Conservation (phyloP, 2,888 invertebrate genomes). For the Ptychoptera contaminata region DNA sequence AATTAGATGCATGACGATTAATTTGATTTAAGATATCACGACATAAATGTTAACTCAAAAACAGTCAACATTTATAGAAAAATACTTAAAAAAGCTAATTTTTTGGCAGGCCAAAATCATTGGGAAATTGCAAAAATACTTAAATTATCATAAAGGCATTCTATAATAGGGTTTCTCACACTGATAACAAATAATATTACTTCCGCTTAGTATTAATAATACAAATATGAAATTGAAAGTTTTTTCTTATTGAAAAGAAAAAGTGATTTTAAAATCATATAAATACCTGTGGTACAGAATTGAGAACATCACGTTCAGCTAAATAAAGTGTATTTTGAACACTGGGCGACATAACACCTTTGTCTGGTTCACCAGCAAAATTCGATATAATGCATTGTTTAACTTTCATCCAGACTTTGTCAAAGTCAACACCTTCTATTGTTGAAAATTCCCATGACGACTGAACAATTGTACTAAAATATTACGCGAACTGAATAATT, state of each 20-base stretch:
- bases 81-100: too few species aligned
- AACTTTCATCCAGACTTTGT: slow-evolving; percentile 51
- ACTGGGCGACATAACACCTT: slow-evolving; percentile 58
- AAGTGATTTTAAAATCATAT: background rate
- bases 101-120: too few species aligned
- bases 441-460: slow-evolving; percentile 59
- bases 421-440: slow-evolving; percentile 47
- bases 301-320: slow-evolving; percentile 49
- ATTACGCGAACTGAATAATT: background rate
- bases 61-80: too few species aligned
- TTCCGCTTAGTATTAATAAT: too few species aligned
- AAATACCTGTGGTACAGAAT: slow-evolving; percentile 49
- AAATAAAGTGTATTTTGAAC: slow-evolving; percentile 66
- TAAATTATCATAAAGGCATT: too few species aligned
- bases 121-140: too few species aligned
- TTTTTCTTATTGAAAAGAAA: background rate
- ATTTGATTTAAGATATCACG: too few species aligned
- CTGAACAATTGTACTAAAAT: slow-evolving; percentile 51
- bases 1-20: too few species aligned
- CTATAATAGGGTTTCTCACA: too few species aligned
- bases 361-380: slow-evolving; percentile 58
- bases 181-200: too few species aligned
- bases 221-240: slow-evolving; percentile 1
- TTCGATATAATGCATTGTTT: slow-evolving; percentile 54
- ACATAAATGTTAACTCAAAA: too few species aligned